phyloP scores from a whole-genome alignment of 2,113 vertebrate genomes.

The Tinamus guttatus region DNA sequence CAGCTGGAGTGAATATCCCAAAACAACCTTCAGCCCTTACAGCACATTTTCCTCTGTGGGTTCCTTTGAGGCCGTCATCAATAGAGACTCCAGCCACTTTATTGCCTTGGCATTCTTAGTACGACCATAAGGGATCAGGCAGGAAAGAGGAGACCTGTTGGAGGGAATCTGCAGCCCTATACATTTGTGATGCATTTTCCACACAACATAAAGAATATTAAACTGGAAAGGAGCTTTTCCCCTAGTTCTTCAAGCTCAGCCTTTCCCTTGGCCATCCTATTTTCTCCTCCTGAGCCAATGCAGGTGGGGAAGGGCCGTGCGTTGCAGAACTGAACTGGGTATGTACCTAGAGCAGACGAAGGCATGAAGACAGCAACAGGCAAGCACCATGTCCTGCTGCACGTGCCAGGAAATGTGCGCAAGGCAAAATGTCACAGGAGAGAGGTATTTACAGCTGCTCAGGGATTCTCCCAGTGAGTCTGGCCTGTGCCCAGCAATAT shows the following conservation, averaged over 20 bases:
- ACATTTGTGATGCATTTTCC: background rate
- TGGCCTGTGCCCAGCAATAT: background rate
- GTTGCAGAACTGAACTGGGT: background rate
- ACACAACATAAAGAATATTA: background rate
- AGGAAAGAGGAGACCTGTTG: background rate
- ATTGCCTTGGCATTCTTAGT: background rate
- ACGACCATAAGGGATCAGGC: background rate
- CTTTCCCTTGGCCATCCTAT: background rate
- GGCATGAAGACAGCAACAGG: rapidly evolving
- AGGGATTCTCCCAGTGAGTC: background rate
- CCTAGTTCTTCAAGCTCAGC: background rate
- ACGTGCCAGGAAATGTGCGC: rapidly evolving
- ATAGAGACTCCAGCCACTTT: background rate
- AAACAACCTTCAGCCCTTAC: background rate
- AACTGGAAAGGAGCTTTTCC: background rate
- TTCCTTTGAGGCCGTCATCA: background rate
- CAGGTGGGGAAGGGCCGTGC: background rate
- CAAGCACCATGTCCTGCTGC: rapidly evolving
- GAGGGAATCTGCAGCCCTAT: background rate
- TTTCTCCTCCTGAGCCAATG: background rate
- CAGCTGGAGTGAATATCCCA: background rate
- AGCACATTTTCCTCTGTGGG: rapidly evolving
- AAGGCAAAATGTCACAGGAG: rapidly evolving
- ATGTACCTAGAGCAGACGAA: rapidly evolving
- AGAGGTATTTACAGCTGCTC: background rate